Evolutionary conservation across 1,140 invertebrate genomes (phyloP), one percentile per base, ranked within the genome.

Genomic region (Musca vetustissima): DNA sequence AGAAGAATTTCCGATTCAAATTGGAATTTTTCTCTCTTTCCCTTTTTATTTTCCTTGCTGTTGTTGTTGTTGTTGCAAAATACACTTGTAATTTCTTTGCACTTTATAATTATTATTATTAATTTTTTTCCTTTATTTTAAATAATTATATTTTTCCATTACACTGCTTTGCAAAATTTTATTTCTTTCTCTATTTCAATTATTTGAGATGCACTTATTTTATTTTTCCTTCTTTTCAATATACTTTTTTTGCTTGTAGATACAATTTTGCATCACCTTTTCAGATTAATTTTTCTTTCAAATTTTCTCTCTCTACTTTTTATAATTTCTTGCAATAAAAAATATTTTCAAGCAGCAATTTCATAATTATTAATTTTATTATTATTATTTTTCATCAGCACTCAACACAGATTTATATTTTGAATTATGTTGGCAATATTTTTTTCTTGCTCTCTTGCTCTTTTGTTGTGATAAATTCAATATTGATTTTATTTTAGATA

Each of bases 331-430:
- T 4, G 6, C 2, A 50, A 50, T 6, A 50, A 50, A 50, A 50
- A 21, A 13, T 6, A 9, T 36, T 61, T 61, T 61, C 13, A 19
- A 61, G 28, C 57, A 36, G 53, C 21, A 36, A 64, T 64, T 64
- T 43, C 43, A 21, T 36, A n/a, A 19, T 64, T 19, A 43, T 64
- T 43, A n/a, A 19, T 21, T 17, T 64, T 64, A 19, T 8, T 19
- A 22, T 19, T 36, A 43, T 64, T 43, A 43, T 6, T 64, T 43
- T 11, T 43, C 36, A 43, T 43, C 36, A 43, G 36, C 36, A 43
- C 36, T 43, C 36, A 43, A n/a, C 36, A 43, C 36, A 43, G 36
- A 74, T 69, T 73, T 72, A 71, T 73, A 70, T 53, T 52, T 67
- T 67, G 69, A 72, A 69, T 68, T 70, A 67, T 43, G n/a, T 73